Percentiles rank a stretch among this genome's conserved stretches.
These are phyloP conservation scores for Molanna angustata DNA, from an alignment of 2,888 invertebrate genomes.

Conservation along the genomic window DNA sequence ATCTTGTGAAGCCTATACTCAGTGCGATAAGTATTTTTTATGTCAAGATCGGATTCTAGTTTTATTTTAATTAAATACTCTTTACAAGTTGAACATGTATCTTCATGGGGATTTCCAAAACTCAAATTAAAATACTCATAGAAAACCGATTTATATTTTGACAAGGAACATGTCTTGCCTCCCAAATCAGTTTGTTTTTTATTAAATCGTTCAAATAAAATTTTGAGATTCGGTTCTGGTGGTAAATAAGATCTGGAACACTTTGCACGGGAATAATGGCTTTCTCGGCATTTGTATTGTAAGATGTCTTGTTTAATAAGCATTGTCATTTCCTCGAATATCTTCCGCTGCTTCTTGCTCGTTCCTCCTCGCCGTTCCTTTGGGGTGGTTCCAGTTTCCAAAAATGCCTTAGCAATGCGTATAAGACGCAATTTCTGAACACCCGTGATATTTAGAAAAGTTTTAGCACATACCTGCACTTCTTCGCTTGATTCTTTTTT, in stretches of 20 bases:
- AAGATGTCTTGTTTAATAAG: background rate
- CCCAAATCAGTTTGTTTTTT: background rate
- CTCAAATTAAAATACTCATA: slow-evolving; percentile 1
- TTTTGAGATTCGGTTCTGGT: background rate
- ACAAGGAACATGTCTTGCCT: background rate
- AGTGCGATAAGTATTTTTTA: background rate
- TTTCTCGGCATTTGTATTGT: slow-evolving; percentile 3
- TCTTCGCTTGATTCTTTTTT: too few species aligned
- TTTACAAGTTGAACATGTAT: slow-evolving; percentile 3
- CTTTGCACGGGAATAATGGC: slow-evolving; percentile 1
- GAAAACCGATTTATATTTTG: background rate
- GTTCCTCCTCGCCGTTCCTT: slow-evolving; percentile 1
- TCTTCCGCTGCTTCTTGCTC: background rate
- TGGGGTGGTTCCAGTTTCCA: background rate
- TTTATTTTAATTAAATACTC: slow-evolving; percentile 2
- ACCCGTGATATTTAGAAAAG: background rate
- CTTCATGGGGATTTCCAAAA: slow-evolving; percentile 1
- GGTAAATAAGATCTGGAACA: background rate
- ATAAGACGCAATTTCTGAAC: background rate
- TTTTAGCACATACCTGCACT: slow-evolving; percentile 4
- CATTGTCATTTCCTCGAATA: background rate
- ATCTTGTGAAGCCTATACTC: background rate
- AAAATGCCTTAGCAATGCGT: background rate
- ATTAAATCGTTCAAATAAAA: background rate
- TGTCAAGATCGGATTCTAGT: background rate